These are phyloP conservation scores for Blera fallax DNA, from an alignment of 2,888 invertebrate genomes.

Conservation along the genomic window DNA sequence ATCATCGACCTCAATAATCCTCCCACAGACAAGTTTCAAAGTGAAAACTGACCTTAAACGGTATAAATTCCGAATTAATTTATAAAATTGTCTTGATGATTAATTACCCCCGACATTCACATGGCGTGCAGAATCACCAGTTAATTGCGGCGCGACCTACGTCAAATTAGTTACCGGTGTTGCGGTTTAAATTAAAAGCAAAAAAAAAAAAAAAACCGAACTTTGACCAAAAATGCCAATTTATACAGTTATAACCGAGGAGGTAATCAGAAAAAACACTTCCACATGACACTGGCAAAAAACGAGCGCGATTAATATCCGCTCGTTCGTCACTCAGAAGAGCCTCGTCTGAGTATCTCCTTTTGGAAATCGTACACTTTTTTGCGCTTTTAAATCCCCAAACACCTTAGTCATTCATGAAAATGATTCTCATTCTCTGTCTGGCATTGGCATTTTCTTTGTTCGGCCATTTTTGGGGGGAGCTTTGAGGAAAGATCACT, in stretches of 20 bases:
- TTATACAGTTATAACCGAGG: constrained; percentile 49
- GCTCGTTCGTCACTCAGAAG: constrained; percentile 48
- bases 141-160: constrained; percentile 52
- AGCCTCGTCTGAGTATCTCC: constrained; percentile 34
- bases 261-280: constrained; percentile 46
- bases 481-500: constrained; percentile 54
- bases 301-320: constrained; percentile 44
- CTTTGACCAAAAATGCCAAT: constrained; percentile 14
- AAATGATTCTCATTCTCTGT: constrained; percentile 26
- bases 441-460: constrained; percentile 42
- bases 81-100: constrained; percentile 29
- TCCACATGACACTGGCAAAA: constrained; percentile 33
- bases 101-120: constrained; percentile 45
- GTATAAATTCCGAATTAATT: constrained; percentile 34
- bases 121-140: constrained; percentile 61
- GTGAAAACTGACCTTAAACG: constrained; percentile 54
- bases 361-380: constrained; percentile 43
- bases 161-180: constrained; percentile 28
- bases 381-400: constrained; percentile 6
- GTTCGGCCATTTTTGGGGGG: constrained; percentile 33
- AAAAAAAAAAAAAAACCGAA: constrained; percentile 2
- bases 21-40: neutral
- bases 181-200: constrained; percentile 45
- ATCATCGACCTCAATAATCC: constrained; percentile 35
- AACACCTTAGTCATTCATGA: constrained; percentile 52